Conservation (phyloP, 2,888 invertebrate genomes). For the Cheilosia grossa region DNA sequence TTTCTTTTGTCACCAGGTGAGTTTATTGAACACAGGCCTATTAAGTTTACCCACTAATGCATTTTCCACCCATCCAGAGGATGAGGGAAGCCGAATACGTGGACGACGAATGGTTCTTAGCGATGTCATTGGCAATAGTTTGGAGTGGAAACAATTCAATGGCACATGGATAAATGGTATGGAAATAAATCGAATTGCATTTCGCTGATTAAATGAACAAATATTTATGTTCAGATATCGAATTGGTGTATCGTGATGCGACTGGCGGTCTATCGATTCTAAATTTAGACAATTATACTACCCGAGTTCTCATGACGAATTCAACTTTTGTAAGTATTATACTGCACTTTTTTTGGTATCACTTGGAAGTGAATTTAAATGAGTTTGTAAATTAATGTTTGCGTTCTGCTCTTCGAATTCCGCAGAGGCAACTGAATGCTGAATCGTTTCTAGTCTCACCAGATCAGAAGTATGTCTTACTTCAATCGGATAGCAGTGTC, state of each 20-base stretch:
- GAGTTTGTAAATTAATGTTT: conserved; percentile 11
- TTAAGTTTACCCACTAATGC: background rate
- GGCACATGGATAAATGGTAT: conserved; percentile 90
- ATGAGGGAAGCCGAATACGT: conserved; percentile 88
- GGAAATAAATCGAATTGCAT: background rate
- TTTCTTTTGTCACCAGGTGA: conserved; percentile 91
- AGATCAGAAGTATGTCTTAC: conserved; percentile 90
- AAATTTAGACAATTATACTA: conserved; percentile 90
- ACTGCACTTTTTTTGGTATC: conserved; percentile 32
- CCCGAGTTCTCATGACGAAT: conserved; percentile 90
- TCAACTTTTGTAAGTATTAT: conserved; percentile 90
- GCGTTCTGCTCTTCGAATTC: conserved; percentile 31
- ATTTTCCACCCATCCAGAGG: conserved; percentile 77
- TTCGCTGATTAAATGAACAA: background rate
- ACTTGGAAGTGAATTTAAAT: conserved; percentile 10
- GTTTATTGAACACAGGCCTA: conserved; percentile 21
- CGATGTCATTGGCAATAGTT: conserved; percentile 86
- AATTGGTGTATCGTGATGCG: conserved; percentile 90
- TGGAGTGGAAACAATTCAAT: conserved; percentile 87
- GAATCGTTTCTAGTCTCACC: conserved; percentile 91
- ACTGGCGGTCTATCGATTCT: conserved; percentile 91
- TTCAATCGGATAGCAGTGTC: conserved; percentile 86
- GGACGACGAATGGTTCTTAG: conserved; percentile 88
- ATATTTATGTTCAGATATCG: conserved; percentile 85
- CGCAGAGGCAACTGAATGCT: conserved; percentile 90